phyloP scores from a whole-genome alignment of 2,888 invertebrate genomes.

The Cantharis flavilabris region DNA sequence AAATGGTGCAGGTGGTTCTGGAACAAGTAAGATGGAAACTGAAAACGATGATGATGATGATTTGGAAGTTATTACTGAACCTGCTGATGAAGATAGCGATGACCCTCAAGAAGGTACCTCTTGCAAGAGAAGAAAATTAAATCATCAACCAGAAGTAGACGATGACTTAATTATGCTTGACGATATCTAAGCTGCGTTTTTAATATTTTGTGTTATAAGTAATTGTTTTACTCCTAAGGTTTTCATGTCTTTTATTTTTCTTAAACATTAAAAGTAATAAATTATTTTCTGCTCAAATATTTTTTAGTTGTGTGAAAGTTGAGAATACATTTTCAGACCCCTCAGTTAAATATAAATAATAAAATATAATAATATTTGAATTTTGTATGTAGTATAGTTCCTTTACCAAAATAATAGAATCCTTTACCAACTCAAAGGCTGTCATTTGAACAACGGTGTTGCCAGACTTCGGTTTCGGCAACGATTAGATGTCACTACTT shows the following conservation, averaged over 20 bases:
- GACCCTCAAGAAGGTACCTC: conserved; percentile 54
- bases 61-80: conserved; percentile 40
- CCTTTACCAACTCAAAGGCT: no score
- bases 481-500: no score
- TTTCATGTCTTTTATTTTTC: not conserved
- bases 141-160: conserved; percentile 45
- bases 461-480: no score
- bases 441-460: no score
- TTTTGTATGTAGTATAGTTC: no score
- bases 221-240: not conserved
- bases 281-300: not conserved
- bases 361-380: no score
- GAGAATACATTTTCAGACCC: not conserved
- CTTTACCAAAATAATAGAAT: no score
- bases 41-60: conserved; percentile 47
- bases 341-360: no score
- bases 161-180: conserved; percentile 45
- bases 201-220: not conserved
- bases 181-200: conserved; percentile 29
- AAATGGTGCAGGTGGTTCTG: conserved; percentile 38
- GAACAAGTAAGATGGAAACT: conserved; percentile 15
- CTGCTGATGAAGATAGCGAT: conserved; percentile 34
- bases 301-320: not conserved
- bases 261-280: not conserved
- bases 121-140: conserved; percentile 47